These are phyloP conservation scores for Ischnura elegans DNA, from an alignment of 2,888 invertebrate species.

Conservation along the genomic window DNA sequence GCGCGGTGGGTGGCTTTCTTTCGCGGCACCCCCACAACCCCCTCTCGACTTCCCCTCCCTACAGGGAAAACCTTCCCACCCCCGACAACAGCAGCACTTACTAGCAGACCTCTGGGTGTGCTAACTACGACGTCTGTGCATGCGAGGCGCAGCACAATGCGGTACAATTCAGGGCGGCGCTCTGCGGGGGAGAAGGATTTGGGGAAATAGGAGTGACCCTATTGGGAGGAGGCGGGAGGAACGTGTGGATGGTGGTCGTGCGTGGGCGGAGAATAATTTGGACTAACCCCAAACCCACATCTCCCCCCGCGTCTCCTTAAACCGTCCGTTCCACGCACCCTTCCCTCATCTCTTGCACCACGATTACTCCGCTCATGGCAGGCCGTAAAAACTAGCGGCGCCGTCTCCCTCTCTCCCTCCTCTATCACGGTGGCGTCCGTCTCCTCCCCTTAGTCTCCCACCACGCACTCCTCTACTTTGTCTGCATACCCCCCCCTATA, in stretches of 20 bases:
- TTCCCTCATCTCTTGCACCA: background rate
- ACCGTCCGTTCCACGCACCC: background rate
- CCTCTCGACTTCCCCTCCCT: background rate
- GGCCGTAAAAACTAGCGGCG: background rate
- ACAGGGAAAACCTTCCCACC: background rate
- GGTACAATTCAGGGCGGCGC: conserved; percentile 24
- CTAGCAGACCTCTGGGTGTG: background rate
- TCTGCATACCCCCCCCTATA: background rate
- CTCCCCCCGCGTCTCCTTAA: background rate
- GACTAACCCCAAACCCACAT: background rate
- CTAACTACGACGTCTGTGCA: conserved; percentile 20
- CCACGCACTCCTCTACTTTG: background rate
- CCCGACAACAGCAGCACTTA: background rate
- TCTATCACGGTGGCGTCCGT: background rate
- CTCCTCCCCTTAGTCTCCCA: background rate
- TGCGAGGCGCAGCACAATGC: background rate
- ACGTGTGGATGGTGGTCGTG: background rate
- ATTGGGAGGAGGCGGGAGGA: background rate
- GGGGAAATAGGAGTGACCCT: background rate
- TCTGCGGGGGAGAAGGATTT: too few species aligned
- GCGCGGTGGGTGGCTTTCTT: background rate
- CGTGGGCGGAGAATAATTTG: background rate
- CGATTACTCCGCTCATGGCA: conserved; percentile 18
- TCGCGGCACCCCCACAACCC: background rate
- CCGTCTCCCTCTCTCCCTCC: background rate